Percentiles rank a stretch among this genome's conserved stretches.
Evolutionary conservation across 2,797 vertebrate genomes (phyloP).

Genomic region (Coendou prehensilis): DNA sequence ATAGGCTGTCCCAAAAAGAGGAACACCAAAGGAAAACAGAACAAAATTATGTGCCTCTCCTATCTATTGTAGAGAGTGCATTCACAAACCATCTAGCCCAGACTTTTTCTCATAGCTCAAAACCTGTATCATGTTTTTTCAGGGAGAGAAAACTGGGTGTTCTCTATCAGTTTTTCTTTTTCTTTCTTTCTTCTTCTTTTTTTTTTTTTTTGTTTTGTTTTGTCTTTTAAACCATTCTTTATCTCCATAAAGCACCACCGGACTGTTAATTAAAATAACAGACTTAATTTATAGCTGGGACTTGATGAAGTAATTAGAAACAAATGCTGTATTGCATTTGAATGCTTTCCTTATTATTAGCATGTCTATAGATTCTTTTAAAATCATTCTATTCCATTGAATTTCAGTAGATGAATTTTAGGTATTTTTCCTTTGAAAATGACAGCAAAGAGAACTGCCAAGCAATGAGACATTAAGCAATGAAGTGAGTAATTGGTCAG

Average conservation of each 20-base stretch:
- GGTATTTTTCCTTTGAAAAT: slow-evolving; percentile 72
- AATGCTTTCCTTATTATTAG: slow-evolving; percentile 48
- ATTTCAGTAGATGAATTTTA: slow-evolving; percentile 67
- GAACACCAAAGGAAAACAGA: not conserved
- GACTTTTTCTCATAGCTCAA: not conserved
- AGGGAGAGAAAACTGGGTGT: not conserved
- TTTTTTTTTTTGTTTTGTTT: slow-evolving; percentile 20
- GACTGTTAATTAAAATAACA: slow-evolving; percentile 76
- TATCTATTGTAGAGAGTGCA: not conserved
- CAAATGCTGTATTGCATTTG: slow-evolving; percentile 30
- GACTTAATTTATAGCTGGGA: slow-evolving; percentile 62
- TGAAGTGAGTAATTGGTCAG: slow-evolving; percentile 47
- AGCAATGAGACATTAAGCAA: slow-evolving; percentile 59
- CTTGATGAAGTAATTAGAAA: slow-evolving; percentile 71
- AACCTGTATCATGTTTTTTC: not conserved
- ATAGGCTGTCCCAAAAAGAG: not conserved
- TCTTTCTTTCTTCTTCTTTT: not conserved
- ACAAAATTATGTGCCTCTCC: not conserved
- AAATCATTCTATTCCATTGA: slow-evolving; percentile 54
- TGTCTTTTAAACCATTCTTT: slow-evolving; percentile 52
- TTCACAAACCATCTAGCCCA: not conserved
- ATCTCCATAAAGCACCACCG: slow-evolving; percentile 67
- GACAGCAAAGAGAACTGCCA: slow-evolving; percentile 52
- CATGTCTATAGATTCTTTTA: slow-evolving; percentile 59
- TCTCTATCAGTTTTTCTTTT: slow-evolving; percentile 41